Base-by-base conservation (phyloP, 2,888 invertebrate species). In the Physocephala rufipes region DNA sequence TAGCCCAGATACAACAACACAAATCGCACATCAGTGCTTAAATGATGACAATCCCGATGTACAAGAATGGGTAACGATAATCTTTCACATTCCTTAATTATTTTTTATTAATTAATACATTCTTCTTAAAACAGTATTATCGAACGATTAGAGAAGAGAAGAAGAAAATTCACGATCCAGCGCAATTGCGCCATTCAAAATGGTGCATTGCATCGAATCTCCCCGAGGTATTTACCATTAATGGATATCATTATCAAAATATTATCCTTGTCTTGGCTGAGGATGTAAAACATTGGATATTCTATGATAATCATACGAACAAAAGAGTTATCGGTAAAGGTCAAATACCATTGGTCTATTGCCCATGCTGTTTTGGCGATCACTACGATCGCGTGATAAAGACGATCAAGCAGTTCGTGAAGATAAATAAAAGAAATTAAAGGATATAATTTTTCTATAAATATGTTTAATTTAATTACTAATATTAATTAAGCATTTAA, bases 141-240 rank as follows among this genome's bases (percentile, higher is more conserved):
- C 55, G 55, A 13, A 55, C 55, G 13, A 55, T 55, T 15, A 21
- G 55, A 55, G 55, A 55, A 26, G 55, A 55, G 21, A 55, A 55
- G 55, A 55, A 55, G 13, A 55, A 55, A 55, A 26, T 55, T n/a
- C 19, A 3, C 4, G 55, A 55, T 15, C 21, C 9, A 16, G 4
- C 55, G 1, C 55, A 55, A 26, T 16, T 55, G 55, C 55, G 55
- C 4, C 55, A 55, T 26, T 55, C 55, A 19, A 55, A 55, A 12
- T 55, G 55, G 55, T 26, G 26, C 19, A 55, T 55, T 19, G 28
- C 24, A 3, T 55, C 55, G 4, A 21, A 26, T 15, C 24, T 26
- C 24, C 55, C 55, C 1, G 21, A 26, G 15, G 13, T 55, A 21
- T 55, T 55, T 26, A 55, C 55, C 1, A 15, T 55, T 26, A 55